Evolutionary conservation across 2,888 invertebrate genomes (phyloP).

Genomic region (Cheilosia scutellata): DNA sequence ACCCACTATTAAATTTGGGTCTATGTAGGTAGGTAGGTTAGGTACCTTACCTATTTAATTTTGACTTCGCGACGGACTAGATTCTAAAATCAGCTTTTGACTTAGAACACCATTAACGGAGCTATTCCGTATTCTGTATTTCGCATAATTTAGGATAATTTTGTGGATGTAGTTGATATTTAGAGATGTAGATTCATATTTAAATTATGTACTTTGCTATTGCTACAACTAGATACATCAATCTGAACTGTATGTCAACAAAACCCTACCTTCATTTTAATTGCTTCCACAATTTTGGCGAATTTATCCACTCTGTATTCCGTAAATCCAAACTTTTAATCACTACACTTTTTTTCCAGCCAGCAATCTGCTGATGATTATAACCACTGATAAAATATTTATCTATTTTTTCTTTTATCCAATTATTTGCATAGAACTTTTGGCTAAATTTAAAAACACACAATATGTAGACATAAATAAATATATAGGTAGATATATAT

Average conservation of each 20-base stretch:
- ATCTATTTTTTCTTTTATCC: constrained; percentile 25
- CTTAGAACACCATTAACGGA: too few species aligned
- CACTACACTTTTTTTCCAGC: constrained; percentile 43
- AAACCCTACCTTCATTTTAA: constrained; percentile 83
- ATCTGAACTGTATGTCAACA: background rate
- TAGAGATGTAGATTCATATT: too few species aligned
- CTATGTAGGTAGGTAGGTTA: background rate
- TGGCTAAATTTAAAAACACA: constrained; percentile 10
- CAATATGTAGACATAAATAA: background rate
- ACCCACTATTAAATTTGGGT: too few species aligned
- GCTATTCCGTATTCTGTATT: too few species aligned
- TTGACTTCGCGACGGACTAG: too few species aligned
- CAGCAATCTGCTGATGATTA: constrained; percentile 22
- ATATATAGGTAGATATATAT: background rate
- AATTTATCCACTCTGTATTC: constrained; percentile 78
- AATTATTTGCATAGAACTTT: constrained; percentile 21
- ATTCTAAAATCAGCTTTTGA: too few species aligned
- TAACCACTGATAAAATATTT: constrained; percentile 14
- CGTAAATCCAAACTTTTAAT: constrained; percentile 51
- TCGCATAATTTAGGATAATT: too few species aligned
- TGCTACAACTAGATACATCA: background rate
- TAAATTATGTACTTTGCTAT: too few species aligned
- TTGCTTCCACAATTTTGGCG: constrained; percentile 84
- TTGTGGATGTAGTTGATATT: too few species aligned
- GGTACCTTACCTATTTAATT: too few species aligned